phyloP scores from a whole-genome alignment of 2,888 invertebrate species.

The Ochropacha duplaris region DNA sequence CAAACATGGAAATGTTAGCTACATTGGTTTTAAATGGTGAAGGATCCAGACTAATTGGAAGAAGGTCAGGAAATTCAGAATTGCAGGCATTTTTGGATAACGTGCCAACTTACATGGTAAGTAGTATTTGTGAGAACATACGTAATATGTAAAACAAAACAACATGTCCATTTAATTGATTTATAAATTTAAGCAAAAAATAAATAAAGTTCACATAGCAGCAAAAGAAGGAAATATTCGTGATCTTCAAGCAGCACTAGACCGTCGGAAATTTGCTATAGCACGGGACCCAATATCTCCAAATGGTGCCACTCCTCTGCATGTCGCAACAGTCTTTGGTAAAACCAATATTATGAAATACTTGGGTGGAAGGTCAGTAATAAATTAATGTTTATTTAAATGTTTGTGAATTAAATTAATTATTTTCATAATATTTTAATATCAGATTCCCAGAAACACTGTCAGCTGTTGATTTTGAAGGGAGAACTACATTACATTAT shows the following conservation, averaged over 20 bases:
- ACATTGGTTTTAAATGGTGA: constrained; percentile 94
- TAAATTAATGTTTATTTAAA: background rate
- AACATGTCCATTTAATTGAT: background rate
- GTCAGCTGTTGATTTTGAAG: constrained; percentile 89
- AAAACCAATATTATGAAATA: constrained; percentile 90
- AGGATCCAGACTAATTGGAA: constrained; percentile 89
- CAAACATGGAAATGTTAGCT: constrained; percentile 95
- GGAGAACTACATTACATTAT: constrained; percentile 94
- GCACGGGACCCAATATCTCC: constrained; percentile 93
- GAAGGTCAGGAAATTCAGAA: constrained; percentile 88
- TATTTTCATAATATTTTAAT: constrained; percentile 7
- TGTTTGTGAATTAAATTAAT: background rate
- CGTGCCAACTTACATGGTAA: constrained; percentile 94
- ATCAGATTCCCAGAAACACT: constrained; percentile 93
- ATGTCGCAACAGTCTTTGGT: constrained; percentile 93
- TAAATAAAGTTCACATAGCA: constrained; percentile 93
- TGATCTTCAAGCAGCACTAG: constrained; percentile 92
- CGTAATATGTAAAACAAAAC: background rate
- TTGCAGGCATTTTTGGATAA: constrained; percentile 94
- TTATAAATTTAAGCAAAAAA: constrained; percentile 88
- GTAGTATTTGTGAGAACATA: constrained; percentile 10
- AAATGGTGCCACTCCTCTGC: constrained; percentile 92
- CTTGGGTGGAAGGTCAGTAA: constrained; percentile 74
- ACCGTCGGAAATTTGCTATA: constrained; percentile 94
- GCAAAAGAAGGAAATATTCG: constrained; percentile 92